Evolutionary conservation across 2,113 vertebrate genomes (phyloP), one percentile per base, ranked within the genome.

Genomic region (Coryphaenoides rupestris): DNA sequence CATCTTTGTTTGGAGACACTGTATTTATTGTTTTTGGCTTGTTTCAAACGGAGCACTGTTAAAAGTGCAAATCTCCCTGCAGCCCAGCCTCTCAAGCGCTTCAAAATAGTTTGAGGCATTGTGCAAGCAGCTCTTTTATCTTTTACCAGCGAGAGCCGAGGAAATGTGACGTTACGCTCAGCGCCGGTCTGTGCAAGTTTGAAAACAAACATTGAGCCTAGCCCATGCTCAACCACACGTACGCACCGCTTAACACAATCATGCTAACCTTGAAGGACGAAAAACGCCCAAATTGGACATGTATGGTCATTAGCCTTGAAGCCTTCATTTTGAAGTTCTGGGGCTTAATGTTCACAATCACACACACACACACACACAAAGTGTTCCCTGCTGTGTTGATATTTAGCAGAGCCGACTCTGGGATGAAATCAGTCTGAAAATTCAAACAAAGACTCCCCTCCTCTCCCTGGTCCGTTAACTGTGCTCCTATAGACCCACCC

Each of bases 341-440:
- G 16, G 19, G 58, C 28, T 55, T 65, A 53, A 59, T 60, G 33
- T 6, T 57, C 26, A 52, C 22, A 46, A 33, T 16, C 45, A 61
- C 21, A 49, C 55, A 66, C 53, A 58, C 46, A 46, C 5, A 66
- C 28, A 55, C 47, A 24, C 23, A 63, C 62, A 57, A 60, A 50
- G 52, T 49, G 40, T 24, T 19, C 55, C 24, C 19, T 33, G 71
- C 2, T 7, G 24, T 76, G 74, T 73, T 75, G 71, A 80, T 67
- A 60, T 62, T 79, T 28, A 56, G 55, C 70, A 78, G 75, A 79
- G 77, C 33, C 65, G 23, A 77, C 72, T 69, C 72, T 69, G 15
- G 28, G 78, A 67, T 6, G 26, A 72, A 78, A 56, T 78, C 61
- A 59, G 52, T 73, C 60, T 67, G 47, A 79, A 63, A 55, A 60